Percentiles rank a stretch among this genome's conserved stretches.
Conservation (phyloP, 2,888 invertebrate species). For the Pandemis corylana region DNA sequence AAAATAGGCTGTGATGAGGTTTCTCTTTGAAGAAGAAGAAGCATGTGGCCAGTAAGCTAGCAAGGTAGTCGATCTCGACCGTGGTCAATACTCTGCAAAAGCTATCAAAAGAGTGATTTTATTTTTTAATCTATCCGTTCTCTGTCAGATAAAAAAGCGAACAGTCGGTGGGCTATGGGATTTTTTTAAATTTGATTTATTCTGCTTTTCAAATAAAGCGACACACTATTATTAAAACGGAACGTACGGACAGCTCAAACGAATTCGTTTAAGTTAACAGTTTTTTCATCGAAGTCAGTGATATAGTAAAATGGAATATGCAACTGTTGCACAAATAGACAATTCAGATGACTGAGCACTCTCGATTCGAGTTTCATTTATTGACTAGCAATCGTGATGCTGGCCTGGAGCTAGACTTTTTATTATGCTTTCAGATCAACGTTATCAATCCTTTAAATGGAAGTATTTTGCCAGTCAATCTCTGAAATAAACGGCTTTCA, state of each 20-base stretch:
- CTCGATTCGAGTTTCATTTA: constrained; percentile 41
- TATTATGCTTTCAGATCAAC: constrained; percentile 30
- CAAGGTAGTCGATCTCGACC: background rate
- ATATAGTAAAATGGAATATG: constrained; percentile 41
- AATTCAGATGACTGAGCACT: constrained; percentile 42
- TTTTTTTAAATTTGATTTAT: constrained; percentile 12
- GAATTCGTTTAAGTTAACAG: constrained; percentile 21
- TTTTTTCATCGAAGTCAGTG: constrained; percentile 20
- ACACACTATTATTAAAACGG: constrained; percentile 12
- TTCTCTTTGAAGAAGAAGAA: background rate
- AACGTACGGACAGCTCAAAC: constrained; percentile 7
- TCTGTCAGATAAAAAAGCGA: constrained; percentile 20
- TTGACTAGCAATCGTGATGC: constrained; percentile 37
- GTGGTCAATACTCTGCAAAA: background rate
- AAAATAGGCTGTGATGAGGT: background rate
- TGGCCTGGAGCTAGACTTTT: constrained; percentile 21
- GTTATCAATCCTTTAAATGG: constrained; percentile 18
- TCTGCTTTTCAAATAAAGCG: constrained; percentile 6
- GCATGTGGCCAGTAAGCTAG: background rate
- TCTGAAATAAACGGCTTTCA: constrained; percentile 7
- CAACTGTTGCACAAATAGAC: constrained; percentile 42
- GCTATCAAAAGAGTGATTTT: background rate
- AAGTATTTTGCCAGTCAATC: constrained; percentile 10
- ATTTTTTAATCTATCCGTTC: background rate
- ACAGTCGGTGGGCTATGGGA: constrained; percentile 15